A percentile compares a stretch with the other conserved stretches of the same genome.
These are phyloP conservation scores for Ploceus nigricollis DNA, from an alignment of 2,113 vertebrate genomes.

Conservation along the genomic window DNA sequence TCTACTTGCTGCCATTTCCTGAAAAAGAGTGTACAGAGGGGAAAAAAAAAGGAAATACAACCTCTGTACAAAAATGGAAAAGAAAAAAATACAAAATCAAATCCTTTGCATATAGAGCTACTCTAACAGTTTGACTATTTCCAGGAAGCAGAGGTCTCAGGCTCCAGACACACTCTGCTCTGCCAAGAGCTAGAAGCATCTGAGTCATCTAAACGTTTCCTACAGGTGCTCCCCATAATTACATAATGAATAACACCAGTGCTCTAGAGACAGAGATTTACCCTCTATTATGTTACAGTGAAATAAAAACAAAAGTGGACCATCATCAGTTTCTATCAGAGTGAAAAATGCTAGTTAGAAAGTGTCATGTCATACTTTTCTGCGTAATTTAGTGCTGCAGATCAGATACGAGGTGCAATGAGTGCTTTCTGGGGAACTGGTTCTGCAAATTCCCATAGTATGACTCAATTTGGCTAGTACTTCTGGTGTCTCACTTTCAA, in stretches of 20 bases:
- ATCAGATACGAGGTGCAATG: not conserved
- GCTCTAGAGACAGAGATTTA: not conserved
- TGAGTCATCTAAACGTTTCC: not conserved
- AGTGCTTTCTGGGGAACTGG: not conserved
- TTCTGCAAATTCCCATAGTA: constrained; percentile 26
- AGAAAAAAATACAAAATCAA: not conserved
- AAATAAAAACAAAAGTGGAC: not conserved
- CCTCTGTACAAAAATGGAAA: not conserved
- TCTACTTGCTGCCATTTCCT: not conserved
- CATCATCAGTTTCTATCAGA: not conserved
- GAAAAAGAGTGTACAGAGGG: not conserved
- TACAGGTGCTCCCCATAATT: not conserved
- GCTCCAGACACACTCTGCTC: not conserved
- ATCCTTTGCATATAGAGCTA: not conserved
- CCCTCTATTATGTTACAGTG: not conserved
- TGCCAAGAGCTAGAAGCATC: not conserved
- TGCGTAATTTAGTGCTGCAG: not conserved
- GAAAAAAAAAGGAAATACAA: not conserved
- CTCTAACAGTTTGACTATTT: not conserved
- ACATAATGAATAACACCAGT: not conserved
- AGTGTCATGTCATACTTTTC: not conserved
- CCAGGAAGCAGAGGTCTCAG: not conserved
- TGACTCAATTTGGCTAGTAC: not conserved
- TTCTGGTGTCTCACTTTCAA: constrained; percentile 14
- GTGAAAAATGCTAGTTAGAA: not conserved